Conservation (phyloP, 2,888 invertebrate species). For the Drosophila borealis region DNA sequence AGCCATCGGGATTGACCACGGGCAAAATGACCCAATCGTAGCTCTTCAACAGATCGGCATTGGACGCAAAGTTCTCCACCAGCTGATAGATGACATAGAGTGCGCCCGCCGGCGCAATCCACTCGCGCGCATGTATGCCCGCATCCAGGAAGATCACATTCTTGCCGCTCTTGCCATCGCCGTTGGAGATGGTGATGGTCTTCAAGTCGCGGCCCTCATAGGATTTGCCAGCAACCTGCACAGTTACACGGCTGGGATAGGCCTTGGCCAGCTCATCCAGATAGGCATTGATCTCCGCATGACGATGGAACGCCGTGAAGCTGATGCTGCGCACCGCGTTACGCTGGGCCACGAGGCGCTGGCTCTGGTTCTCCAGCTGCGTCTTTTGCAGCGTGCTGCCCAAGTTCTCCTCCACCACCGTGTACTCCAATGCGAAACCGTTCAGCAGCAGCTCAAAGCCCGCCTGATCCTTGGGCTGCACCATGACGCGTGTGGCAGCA, state of each 20-base stretch:
- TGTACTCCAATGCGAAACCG: slow-evolving; percentile 59
- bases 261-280: slow-evolving; percentile 85
- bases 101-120: slow-evolving; percentile 88
- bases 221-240: slow-evolving; percentile 87
- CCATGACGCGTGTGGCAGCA: slow-evolving; percentile 77
- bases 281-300: slow-evolving; percentile 85
- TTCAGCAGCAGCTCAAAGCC: slow-evolving; percentile 69
- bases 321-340: slow-evolving; percentile 54
- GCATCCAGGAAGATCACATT: slow-evolving; percentile 86
- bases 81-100: slow-evolving; percentile 87
- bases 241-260: slow-evolving; percentile 86
- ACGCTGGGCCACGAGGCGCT: slow-evolving; percentile 45
- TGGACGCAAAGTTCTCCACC: slow-evolving; percentile 85
- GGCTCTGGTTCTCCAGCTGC: slow-evolving; percentile 57
- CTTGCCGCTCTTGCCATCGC: slow-evolving; percentile 83
- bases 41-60: slow-evolving; percentile 86
- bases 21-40: slow-evolving; percentile 89
- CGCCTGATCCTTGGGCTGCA: slow-evolving; percentile 77
- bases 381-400: slow-evolving; percentile 61
- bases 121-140: slow-evolving; percentile 89
- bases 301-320: slow-evolving; percentile 77
- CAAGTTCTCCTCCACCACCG: slow-evolving; percentile 72
- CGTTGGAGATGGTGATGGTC: slow-evolving; percentile 88
- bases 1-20: slow-evolving; percentile 90
- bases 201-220: slow-evolving; percentile 87